These are phyloP conservation scores for Patella pellucida DNA, from an alignment of 2,888 invertebrate species.

Conservation along the genomic window DNA sequence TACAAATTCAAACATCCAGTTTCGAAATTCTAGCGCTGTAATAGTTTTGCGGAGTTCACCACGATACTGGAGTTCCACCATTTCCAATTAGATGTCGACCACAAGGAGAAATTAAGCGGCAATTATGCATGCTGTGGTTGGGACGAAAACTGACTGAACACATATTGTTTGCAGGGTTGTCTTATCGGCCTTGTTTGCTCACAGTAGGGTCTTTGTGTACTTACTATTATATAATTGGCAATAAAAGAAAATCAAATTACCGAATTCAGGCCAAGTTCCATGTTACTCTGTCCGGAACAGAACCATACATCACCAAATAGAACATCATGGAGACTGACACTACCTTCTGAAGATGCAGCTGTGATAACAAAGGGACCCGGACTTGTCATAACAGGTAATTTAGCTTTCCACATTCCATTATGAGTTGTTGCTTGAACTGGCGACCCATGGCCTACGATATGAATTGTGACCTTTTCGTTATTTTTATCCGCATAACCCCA, in stretches of 20 bases:
- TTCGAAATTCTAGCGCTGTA: too few species aligned
- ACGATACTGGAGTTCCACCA: too few species aligned
- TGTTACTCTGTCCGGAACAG: conserved; percentile 52
- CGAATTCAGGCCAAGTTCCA: conserved; percentile 33
- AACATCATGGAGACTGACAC: conserved; percentile 39
- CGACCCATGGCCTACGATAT: conserved; percentile 16
- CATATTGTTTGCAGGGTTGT: too few species aligned
- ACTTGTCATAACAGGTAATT: conserved; percentile 27
- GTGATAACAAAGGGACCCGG: conserved; percentile 36
- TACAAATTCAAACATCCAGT: too few species aligned
- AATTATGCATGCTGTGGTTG: too few species aligned
- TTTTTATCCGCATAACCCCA: conserved; percentile 40
- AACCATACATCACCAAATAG: conserved; percentile 57
- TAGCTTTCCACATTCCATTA: conserved; percentile 38
- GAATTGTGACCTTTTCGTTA: conserved; percentile 31
- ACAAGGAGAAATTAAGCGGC: too few species aligned
- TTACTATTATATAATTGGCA: too few species aligned
- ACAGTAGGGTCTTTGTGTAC: too few species aligned
- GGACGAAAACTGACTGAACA: too few species aligned
- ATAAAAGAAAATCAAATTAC: conserved; percentile 7
- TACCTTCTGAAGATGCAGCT: conserved; percentile 24
- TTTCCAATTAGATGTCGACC: too few species aligned
- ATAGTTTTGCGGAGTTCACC: too few species aligned
- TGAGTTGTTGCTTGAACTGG: conserved; percentile 15
- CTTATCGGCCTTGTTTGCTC: too few species aligned